Base-by-base conservation (phyloP, 2,797 vertebrate genomes). In the Threskiornis aethiopicus region DNA sequence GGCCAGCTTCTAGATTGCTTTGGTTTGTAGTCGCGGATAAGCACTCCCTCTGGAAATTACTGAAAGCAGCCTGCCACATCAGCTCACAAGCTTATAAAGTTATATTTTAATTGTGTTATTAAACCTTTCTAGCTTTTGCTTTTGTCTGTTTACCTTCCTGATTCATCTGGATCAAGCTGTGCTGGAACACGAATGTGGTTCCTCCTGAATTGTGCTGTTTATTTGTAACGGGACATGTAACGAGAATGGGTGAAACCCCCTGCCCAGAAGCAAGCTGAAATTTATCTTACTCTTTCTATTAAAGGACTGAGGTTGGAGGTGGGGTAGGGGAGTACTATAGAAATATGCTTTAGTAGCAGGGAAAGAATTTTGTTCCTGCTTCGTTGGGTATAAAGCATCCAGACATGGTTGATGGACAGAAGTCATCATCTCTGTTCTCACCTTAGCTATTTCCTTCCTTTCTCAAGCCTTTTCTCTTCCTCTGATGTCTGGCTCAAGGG, bases 41-140 rank as follows among this genome's bases (percentile, higher is more conserved):
- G 89, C 79, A 84, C 89, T 97, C 95, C 94, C 94, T 86, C 92
- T 94, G 96, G 96, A 96, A 96, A 96, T 95, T 89, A 95, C 89
- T 82, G 87, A 89, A 90, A 90, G 42, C 82, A 95, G 87, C 47
- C 59, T 88, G 89, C 78, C 79, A 62, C 72, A 93, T 91, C 89
- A 94, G 51, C 69, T 94, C 76, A 59, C 69, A 75, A 71, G 58
- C 79, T 92, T 93, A 92, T 78, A 72, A 95, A 91, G 81, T 83
- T 87, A 89, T 80, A 84, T 95, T 95, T 96, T 95, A 97, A 95
- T 96, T 86, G 79, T 86, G 62, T 88, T 94, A 76, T 86, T 96
- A 93, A 92, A 84, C 31, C n/a, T 71, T 72, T 75, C 71, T 87
- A 46, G 24, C 42, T 96, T 85, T 35, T 75, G 21, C 39, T 92